Evolutionary conservation across 2,113 vertebrate species (phyloP), one percentile per base, ranked within the genome.

Genomic region (Anoura caudifer): DNA sequence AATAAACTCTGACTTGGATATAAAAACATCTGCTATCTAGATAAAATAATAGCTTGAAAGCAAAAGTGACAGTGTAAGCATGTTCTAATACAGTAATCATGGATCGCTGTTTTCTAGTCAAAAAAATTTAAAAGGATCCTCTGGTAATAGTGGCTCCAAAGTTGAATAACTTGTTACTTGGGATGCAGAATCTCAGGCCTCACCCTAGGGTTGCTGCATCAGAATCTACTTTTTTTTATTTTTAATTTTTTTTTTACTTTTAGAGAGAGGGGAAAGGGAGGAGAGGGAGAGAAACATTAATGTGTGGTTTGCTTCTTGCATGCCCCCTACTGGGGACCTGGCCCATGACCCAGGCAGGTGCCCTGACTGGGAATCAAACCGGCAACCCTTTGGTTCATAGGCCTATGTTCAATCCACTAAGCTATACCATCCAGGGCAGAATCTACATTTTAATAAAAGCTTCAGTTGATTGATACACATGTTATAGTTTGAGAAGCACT

Each of bases 31-130:
- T 16, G 5, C 63, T 91, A 80, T 43, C 56, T 81, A 69, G 24
- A 63, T 93, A 77, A 94, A 93, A 56, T 94, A 73, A 3, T 96
- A 76, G 22, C 41, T 61, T 70, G n/a, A 84, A 94, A 93, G 28
- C 70, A 84, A 28, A 92, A 90, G n/a, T 95, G 47, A 63, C 14
- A 75, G 4, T 56, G 54, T 75, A 63, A 24, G 22, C 45, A 47
- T 3, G 15, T 14, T 81, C 24, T 82, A 16, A 15, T 56, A 22
- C 41, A 87, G 43, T 84, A 38, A 45, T 83, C 38, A 59, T 59
- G 75, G 56, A 17, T 85, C 12, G 38, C 16, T 76, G 0, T 80
- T 84, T 43, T 93, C 41, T 76, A 63, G n/a, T 80, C 75, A 69
- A 56, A 88, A 76, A 31, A 59, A 87, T 83, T 95, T 72, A 33